Base-by-base conservation (phyloP, 2,113 vertebrate genomes). In the Montifringilla adamsi region DNA sequence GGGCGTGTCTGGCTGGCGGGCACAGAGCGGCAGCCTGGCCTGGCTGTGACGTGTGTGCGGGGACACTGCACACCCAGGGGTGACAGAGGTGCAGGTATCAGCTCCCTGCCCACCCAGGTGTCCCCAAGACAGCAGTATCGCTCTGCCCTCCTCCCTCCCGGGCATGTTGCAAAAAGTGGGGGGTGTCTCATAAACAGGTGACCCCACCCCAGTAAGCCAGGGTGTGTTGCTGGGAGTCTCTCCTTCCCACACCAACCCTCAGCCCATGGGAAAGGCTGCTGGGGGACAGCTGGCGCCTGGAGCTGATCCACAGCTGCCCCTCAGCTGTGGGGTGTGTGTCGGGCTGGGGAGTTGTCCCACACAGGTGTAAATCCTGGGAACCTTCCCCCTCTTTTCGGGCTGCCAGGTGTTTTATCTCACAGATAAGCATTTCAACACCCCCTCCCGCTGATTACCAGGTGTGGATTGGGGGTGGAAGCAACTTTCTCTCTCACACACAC, bases 211-310 rank as follows among this genome's bases (percentile, higher is more conserved):
- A 47, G 46, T 67, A 86, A 92, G 43, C 24, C 5, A 2, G 94
- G 94, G 94, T 26, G 94, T 94, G 92, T 92, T 92, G 33, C 50
- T 85, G 92, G 62, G 74, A 87, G 52, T 13, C 35, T 66, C 68
- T 15, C 47, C 63, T 68, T 73, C 88, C 64, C 88, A 84, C 85
- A 73, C 6, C 76, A 73, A 7, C 68, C 53, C 72, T 73, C 67
- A 66, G 15, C 49, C 63, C 49, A 55, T 2, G 50, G 91, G 90
- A 95, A 92, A 84, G 26, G 72, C 39, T 2, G 31, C 37, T 11
- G 53, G 27, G 41, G 24, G 16, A 1, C 28, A 52, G 4, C 13
- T 44, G 41, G 24, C 83, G 68, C 20, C 1, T 26, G 15, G 20
- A 37, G 50, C 18, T 44, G 69, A 68, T 85, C 66, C 62, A 12